Percentiles rank a stretch among this genome's conserved stretches.
phyloP scores from a whole-genome alignment of 2,113 vertebrate species.

The Tiliqua scincoides region DNA sequence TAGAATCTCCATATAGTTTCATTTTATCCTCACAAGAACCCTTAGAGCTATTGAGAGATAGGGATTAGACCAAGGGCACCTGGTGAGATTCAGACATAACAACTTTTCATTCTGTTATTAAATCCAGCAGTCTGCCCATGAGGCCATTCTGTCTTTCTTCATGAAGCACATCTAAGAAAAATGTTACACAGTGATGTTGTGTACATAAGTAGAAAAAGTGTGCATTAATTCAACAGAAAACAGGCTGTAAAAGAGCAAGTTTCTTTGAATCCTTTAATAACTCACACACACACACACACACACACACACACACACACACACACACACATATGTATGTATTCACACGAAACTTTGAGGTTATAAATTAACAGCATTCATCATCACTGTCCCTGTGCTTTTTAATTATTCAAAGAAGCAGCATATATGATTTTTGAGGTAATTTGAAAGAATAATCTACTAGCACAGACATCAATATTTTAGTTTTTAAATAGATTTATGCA shows the following conservation, averaged over 20 bases:
- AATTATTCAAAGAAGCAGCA: conserved; percentile 52
- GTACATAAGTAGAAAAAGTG: neutral
- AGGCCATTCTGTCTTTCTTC: no score
- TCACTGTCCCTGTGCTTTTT: neutral
- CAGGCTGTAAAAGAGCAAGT: neutral
- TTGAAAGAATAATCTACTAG: conserved; percentile 44
- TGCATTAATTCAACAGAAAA: neutral
- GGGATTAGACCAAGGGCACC: neutral
- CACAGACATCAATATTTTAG: conserved; percentile 51
- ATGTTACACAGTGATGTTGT: no score
- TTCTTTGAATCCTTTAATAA: neutral
- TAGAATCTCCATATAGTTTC: neutral
- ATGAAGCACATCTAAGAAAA: neutral
- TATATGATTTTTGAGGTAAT: conserved; percentile 36
- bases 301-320: neutral
- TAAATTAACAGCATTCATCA: neutral
- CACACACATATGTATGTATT: neutral
- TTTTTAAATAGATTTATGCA: conserved; percentile 37
- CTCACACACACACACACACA: neutral
- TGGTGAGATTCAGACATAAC: no score
- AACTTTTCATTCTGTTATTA: neutral
- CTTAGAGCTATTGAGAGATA: neutral
- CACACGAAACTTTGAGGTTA: conserved; percentile 7
- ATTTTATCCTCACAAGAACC: neutral
- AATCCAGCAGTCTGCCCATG: neutral